Percentiles rank a stretch among this genome's conserved stretches.
Conservation (phyloP, 2,888 invertebrate species). For the Heliconius ethilla region DNA sequence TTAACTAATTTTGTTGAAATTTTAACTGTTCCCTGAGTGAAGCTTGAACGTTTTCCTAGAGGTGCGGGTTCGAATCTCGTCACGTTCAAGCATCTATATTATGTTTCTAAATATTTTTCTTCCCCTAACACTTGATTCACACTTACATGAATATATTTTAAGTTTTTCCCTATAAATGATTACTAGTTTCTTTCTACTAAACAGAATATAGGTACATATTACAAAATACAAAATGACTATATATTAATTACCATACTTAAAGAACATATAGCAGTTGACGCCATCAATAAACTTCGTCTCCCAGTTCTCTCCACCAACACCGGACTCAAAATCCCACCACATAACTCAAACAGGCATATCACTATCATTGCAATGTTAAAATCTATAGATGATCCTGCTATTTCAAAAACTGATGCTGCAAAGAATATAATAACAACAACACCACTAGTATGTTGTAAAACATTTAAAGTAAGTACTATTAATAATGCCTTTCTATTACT, state of each 20-base stretch:
- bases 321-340: slow-evolving; percentile 54
- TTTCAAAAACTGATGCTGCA: slow-evolving; percentile 55
- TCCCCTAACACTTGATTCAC: no score
- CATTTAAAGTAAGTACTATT: slow-evolving; percentile 52
- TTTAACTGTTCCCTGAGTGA: no score
- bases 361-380: slow-evolving; percentile 59
- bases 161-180: no score
- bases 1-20: no score
- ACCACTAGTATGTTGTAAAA: slow-evolving; percentile 58
- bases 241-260: slow-evolving; percentile 59
- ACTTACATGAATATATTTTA: no score
- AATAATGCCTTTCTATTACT: slow-evolving; percentile 57
- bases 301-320: slow-evolving; percentile 59
- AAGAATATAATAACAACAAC: slow-evolving; percentile 54
- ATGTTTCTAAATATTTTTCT: no score
- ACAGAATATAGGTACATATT: background rate
- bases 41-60: no score
- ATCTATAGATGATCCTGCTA: slow-evolving; percentile 55
- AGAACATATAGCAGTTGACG: slow-evolving; percentile 54
- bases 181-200: no score
- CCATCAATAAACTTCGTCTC: slow-evolving; percentile 54
- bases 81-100: no score
- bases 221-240: background rate
- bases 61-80: no score
- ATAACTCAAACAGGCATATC: slow-evolving; percentile 55